Evolutionary conservation across 2,113 vertebrate genomes (phyloP).

Genomic region (Lamprologus callipterus): DNA sequence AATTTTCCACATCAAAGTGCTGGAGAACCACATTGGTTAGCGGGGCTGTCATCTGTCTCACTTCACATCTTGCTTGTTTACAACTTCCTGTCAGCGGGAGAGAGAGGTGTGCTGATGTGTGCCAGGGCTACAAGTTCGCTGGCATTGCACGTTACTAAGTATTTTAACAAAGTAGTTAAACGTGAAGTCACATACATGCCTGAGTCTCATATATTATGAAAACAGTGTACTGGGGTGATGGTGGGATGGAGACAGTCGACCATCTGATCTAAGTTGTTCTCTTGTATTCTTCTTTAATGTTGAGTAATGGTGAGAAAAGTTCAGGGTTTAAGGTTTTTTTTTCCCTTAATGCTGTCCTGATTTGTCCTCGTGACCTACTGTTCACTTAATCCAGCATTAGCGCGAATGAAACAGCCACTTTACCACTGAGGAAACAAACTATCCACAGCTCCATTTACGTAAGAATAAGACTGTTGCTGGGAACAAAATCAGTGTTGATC

Average conservation of each 20-base stretch:
- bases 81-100: not conserved
- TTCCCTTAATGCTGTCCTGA: not conserved
- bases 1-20: not conserved
- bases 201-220: not conserved
- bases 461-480: not conserved
- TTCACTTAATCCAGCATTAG: not conserved
- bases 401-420: not conserved
- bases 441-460: not conserved
- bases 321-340: rapidly evolving
- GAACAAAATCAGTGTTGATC: not conserved
- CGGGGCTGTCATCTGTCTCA: not conserved
- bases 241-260: not conserved
- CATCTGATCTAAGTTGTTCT: not conserved
- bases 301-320: not conserved
- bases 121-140: not conserved
- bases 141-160: not conserved
- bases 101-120: not conserved
- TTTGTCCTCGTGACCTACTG: not conserved
- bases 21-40: not conserved
- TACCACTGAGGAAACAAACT: not conserved
- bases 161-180: not conserved
- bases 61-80: not conserved
- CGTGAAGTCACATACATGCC: not conserved
- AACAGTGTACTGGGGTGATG: not conserved
- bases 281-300: not conserved